Evolutionary conservation across 2,113 vertebrate species (phyloP), one percentile per base, ranked within the genome.

Genomic region (Vicugna pacos): DNA sequence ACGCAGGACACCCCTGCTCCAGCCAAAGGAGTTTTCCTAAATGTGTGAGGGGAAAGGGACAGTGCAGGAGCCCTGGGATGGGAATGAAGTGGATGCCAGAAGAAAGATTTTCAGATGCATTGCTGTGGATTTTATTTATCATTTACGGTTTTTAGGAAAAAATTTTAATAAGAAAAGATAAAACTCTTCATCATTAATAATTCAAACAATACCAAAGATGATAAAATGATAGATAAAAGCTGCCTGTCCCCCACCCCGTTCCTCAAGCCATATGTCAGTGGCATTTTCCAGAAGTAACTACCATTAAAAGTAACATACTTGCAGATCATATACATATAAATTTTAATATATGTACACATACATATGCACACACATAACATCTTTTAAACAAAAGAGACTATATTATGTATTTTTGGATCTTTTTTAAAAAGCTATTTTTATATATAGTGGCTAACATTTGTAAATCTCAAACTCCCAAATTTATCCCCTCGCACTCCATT

Each of bases 261-360:
- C 50, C 28, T 93, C 30, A 94, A 22, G 1, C 32, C 26, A 73
- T 17, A 0, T 70, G 46, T 11, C 32, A 80, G 16, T 35, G 3
- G 4, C 30, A 3, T 56, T 89, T 92, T 97, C 24, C 22, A 95
- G 80, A 90, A 97, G 42, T 58, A 88, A 80, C 3, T 30, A 30
- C 16, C 15, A n/a, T 80, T 70, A 75, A 73, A 48, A 30, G 1
- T 35, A 76, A 16, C 22, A 2, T 81, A 19, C 32, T 75, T 86
- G 6, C 9, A 83, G 17, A 50, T 24, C 5, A 16, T 38, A 52
- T 69, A 19, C 15, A 67, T 48, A 24, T 65, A 60, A 26, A 32
- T 38, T 35, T 38, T 93, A 89, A 64, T 19, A 48, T 58, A 54
- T 75, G 28, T 67, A 1, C 15, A 19, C 9, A 75, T 38, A 87